phyloP scores from a whole-genome alignment of 35 echinoderm and acorn worm species.

The Amphiura filiformis region DNA sequence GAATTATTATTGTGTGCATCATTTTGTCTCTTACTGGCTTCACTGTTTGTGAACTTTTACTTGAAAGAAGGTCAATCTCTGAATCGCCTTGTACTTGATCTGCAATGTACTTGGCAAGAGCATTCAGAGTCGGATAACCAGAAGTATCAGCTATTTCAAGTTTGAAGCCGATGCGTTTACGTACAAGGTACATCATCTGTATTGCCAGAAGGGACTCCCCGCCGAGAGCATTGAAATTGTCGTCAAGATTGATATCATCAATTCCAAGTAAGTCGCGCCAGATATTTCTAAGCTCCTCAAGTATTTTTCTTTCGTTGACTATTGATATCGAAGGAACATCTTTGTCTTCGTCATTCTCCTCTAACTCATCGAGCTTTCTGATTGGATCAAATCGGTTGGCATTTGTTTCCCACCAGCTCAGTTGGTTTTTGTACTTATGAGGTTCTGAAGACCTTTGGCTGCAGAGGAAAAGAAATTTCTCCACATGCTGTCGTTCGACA shows the following conservation, averaged over 20 bases:
- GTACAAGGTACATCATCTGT: conserved; percentile 15
- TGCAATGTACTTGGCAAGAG: conserved; percentile 11
- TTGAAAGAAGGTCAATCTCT: background rate
- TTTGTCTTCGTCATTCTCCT: background rate
- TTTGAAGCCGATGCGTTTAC: conserved; percentile 10
- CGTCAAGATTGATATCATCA: background rate
- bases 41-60: background rate
- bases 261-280: conserved; percentile 13
- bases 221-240: background rate
- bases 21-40: too few relatives aligned
- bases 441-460: background rate
- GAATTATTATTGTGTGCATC: too few relatives aligned
- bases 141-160: conserved; percentile 14
- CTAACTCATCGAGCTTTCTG: background rate
- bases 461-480: background rate
- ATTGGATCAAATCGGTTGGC: background rate
- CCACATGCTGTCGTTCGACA: background rate
- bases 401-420: background rate
- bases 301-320: background rate
- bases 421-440: background rate
- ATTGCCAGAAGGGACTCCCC: background rate
- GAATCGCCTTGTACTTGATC: background rate
- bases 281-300: background rate
- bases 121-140: background rate
- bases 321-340: background rate